These are phyloP conservation scores for Daktulosphaira vitifoliae DNA, from an alignment of 1,140 invertebrate species.

Conservation along the genomic window DNA sequence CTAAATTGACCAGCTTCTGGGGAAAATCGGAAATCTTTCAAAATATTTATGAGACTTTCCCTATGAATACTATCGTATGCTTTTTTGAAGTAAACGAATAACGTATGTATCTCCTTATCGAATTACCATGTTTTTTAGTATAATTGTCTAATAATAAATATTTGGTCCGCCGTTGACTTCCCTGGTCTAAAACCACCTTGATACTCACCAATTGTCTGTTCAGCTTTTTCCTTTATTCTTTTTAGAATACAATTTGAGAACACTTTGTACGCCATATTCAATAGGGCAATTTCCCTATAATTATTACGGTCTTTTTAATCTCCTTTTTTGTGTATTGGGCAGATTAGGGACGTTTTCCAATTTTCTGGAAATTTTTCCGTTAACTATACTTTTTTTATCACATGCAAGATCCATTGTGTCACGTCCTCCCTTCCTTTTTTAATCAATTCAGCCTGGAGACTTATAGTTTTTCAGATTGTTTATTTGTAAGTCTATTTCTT, in stretches of 20 bases:
- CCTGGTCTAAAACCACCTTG: slow-evolving; percentile 29
- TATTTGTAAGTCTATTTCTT: slow-evolving; percentile 29
- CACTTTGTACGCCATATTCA: slow-evolving; percentile 37
- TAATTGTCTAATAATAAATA: slow-evolving; percentile 36
- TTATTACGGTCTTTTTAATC: slow-evolving; percentile 37
- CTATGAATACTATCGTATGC: slow-evolving; percentile 32
- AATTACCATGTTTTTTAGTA: slow-evolving; percentile 33
- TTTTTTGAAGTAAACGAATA: slow-evolving; percentile 32
- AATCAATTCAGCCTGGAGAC: slow-evolving; percentile 38
- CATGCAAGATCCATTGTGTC: background rate
- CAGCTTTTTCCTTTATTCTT: slow-evolving; percentile 22
- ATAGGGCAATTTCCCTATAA: slow-evolving; percentile 39
- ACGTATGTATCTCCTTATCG: slow-evolving; percentile 16
- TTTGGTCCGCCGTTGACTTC: slow-evolving; percentile 34
- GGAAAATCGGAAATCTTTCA: slow-evolving; percentile 30
- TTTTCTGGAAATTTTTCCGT: slow-evolving; percentile 37
- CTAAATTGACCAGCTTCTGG: slow-evolving; percentile 22
- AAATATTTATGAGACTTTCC: slow-evolving; percentile 15
- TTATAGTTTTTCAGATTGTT: slow-evolving; percentile 37
- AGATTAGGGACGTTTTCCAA: slow-evolving; percentile 37
- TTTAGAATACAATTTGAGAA: slow-evolving; percentile 33
- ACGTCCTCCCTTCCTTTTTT: slow-evolving; percentile 33
- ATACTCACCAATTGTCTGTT: slow-evolving; percentile 30
- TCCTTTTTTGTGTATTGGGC: slow-evolving; percentile 40
- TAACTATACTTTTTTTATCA: slow-evolving; percentile 31